A percentile compares a stretch with the other conserved stretches of the same genome.
phyloP scores from a whole-genome alignment of 1,140 invertebrate species.

The Dolichoris vasculosae region DNA sequence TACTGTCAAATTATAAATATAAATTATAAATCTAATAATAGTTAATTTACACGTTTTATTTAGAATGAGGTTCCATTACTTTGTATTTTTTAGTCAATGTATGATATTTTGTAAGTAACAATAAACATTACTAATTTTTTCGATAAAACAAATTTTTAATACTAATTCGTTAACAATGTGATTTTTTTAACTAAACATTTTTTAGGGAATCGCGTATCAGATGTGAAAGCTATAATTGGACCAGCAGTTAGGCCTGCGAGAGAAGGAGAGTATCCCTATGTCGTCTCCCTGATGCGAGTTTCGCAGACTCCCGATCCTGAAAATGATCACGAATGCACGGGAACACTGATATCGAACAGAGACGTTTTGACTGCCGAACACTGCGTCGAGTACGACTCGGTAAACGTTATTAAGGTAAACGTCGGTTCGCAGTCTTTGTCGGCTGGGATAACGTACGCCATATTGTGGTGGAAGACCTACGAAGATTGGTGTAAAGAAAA shows the following conservation, averaged over 20 bases:
- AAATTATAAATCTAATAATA: too few species aligned
- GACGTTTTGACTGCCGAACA: not conserved
- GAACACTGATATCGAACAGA: not conserved
- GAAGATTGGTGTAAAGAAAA: not conserved
- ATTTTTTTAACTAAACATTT: not conserved
- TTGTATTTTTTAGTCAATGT: too few species aligned
- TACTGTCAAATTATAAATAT: too few species aligned
- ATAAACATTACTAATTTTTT: too few species aligned
- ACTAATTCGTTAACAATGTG: too few species aligned
- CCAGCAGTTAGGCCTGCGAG: not conserved
- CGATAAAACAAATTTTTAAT: too few species aligned
- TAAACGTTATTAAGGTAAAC: not conserved
- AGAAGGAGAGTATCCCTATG: not conserved
- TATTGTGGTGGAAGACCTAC: not conserved
- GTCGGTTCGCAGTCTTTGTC: not conserved
- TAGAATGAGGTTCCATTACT: too few species aligned
- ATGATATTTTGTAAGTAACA: too few species aligned
- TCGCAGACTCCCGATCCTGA: not conserved
- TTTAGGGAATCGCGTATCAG: not conserved
- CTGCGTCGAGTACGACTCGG: not conserved
- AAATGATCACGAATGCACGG: not conserved
- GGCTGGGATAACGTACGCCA: not conserved
- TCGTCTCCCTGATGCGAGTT: not conserved
- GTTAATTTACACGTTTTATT: too few species aligned
- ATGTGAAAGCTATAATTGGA: not conserved